Base-by-base conservation (phyloP, 2,888 invertebrate genomes). In the Epistrophella euchroma region DNA sequence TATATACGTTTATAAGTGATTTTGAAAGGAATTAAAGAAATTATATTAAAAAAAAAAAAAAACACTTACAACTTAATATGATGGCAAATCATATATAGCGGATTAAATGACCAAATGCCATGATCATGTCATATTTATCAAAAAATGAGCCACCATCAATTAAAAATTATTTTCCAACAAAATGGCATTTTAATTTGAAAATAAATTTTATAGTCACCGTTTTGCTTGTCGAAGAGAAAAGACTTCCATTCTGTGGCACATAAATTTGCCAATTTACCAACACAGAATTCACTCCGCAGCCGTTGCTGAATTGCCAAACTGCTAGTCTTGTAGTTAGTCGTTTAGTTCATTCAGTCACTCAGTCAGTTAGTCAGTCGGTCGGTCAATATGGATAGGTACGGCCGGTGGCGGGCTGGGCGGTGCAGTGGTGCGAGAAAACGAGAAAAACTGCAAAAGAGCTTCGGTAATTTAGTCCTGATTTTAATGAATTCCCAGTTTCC, bases 131-230 rank as follows among this genome's bases (percentile, higher is more conserved):
- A 66, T 77, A 86, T 86, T 86, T 82, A 86, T 86, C 86, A 86
- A 64, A 32, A 64, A 82, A 86, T 82, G 82, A 82, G 82, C 82
- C 82, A 82, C 86, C 82, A 86, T 86, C 86, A 86, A 86, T 86
- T 86, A 86, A 86, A 86, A 86, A 86, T 86, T 76, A 85, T 88
- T 88, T 88, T 81, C 89, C 89, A 88, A 89, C 90, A 88, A 89
- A 90, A 92, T 92, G 91, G 90, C 92, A 91, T 91, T 92, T 91
- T 91, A 91, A 91, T 91, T 92, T 90, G 91, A 90, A 91, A 91
- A 92, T 91, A 91, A 91, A 91, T 91, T 91, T 91, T 91, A 79
- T 79, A 83, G 87, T 87, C 82, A 87, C 86, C 86, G 86, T 86
- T 82, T 73, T 56, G 82, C 82, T 74, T 82, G 82, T 82, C 86